A percentile compares a stretch with the other conserved stretches of the same genome.
phyloP scores from a whole-genome alignment of 1,140 invertebrate species.

The Habropoda laboriosa region DNA sequence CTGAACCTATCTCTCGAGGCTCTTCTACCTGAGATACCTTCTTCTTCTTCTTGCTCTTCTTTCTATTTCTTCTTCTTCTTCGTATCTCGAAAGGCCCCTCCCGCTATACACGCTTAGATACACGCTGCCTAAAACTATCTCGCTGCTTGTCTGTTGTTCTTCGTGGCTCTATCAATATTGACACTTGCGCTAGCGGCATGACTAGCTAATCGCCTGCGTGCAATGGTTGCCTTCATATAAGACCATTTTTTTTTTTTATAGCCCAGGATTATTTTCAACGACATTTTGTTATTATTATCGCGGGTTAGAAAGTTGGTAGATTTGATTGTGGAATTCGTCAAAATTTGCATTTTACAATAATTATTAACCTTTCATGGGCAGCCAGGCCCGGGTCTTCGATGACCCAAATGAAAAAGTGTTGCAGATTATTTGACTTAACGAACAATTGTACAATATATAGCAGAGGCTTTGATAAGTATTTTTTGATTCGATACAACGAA shows the following conservation, averaged over 20 bases:
- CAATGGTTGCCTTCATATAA: neutral
- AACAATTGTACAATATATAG: too few relatives aligned
- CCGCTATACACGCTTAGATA: constrained; percentile 44
- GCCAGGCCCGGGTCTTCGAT: too few relatives aligned
- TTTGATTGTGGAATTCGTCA: neutral
- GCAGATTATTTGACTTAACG: too few relatives aligned
- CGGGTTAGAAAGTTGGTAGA: neutral
- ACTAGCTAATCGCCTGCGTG: neutral
- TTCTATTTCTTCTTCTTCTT: constrained; percentile 4
- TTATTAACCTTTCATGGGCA: too few relatives aligned
- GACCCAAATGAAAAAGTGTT: too few relatives aligned
- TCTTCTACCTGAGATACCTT: constrained; percentile 49
- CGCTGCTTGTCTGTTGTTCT: constrained; percentile 37
- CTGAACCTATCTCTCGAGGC: constrained; percentile 35
- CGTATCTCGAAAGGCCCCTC: constrained; percentile 32
- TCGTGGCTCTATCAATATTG: constrained; percentile 42
- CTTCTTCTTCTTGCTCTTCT: neutral
- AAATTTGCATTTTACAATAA: too few relatives aligned
- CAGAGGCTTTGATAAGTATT: too few relatives aligned
- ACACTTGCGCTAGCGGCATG: constrained; percentile 5
- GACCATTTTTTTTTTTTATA: neutral
- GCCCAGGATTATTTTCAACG: neutral
- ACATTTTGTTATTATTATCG: neutral
- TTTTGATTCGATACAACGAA: too few relatives aligned
- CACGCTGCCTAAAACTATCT: constrained; percentile 47